Evolutionary conservation across 2,888 invertebrate species (phyloP), one percentile per base, ranked within the genome.

Genomic region (Thecocarcelia acutangulata): DNA sequence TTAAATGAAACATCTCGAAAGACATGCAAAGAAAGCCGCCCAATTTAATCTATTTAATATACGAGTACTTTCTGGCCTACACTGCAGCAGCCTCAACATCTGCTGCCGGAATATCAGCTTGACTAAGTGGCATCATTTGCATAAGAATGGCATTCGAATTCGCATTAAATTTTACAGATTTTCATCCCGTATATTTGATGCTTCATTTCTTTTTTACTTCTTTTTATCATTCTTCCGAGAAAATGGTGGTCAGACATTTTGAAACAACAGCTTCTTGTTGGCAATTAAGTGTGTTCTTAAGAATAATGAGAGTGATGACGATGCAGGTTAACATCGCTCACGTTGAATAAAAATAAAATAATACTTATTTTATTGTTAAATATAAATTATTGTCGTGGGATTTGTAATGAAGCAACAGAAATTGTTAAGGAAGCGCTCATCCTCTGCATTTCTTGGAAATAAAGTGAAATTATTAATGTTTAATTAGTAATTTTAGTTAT

Each of bases 1-100:
- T 64, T 58, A 78, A 82, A 64, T 61, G 74, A 70, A 54, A 75
- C 66, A 74, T 59, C 58, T 48, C 13, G 40, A 59, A 15, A 46
- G 33, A 33, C n/a, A 50, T 1, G 59, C 12, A 46, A 15, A 44
- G 9, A 28, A 9, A 42, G 50, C 2, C 13, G 9, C 24, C 13
- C 44, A 15, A 44, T 5, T 46, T n/a, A 46, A 46, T 17, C 8
- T 15, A 5, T 46, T 3, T 5, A 15, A 15, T 15, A 46, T 46
- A n/a, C n/a, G n/a, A n/a, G n/a, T n/a, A 46, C 15, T 46, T 46
- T 46, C 15, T 6, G 33, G 2, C 40, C 6, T 56, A 56, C 28
- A 50, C 42, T n/a, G 42, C 1, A 2, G 5, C 24, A 2, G 5
- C 24, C 24, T 24, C 24, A 24, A 19, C 19, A 28, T 52, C 52